phyloP scores from a whole-genome alignment of 2,797 vertebrate species.

The Morelia viridis region DNA sequence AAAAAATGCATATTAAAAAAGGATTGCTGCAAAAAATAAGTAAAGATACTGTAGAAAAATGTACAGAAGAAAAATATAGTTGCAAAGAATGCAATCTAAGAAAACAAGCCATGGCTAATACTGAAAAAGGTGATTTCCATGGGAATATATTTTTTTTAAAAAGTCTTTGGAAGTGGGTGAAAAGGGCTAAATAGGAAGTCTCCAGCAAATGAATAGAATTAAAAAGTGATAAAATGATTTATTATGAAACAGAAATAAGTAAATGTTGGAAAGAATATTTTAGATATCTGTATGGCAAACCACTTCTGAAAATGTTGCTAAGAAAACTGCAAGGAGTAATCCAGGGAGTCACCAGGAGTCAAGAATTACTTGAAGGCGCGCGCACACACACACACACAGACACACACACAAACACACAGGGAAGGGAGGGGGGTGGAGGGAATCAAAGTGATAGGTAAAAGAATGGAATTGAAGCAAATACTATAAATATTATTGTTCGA shows the following conservation, averaged over 20 bases:
- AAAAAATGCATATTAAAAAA: background rate
- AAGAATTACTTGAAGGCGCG: too few relatives aligned
- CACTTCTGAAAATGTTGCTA: too few relatives aligned
- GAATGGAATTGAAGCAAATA: too few relatives aligned
- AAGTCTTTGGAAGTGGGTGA: background rate
- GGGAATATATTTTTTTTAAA: background rate
- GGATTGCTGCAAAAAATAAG: background rate
- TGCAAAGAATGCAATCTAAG: background rate
- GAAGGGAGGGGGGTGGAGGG: too few relatives aligned
- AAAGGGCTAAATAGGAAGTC: background rate
- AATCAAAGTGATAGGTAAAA: too few relatives aligned
- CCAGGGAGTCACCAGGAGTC: too few relatives aligned
- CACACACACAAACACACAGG: too few relatives aligned
- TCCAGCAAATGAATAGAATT: background rate
- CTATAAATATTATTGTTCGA: too few relatives aligned
- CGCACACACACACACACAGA: too few relatives aligned
- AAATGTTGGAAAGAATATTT: background rate
- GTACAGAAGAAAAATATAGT: background rate
- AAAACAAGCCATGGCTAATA: background rate
- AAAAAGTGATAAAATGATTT: background rate
- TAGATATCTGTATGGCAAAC: too few relatives aligned
- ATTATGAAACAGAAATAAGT: background rate
- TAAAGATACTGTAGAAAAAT: background rate
- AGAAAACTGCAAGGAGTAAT: too few relatives aligned
- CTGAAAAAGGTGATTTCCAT: background rate